Conservation (phyloP, 2,113 vertebrate genomes). For the Diphyllodes magnificus region DNA sequence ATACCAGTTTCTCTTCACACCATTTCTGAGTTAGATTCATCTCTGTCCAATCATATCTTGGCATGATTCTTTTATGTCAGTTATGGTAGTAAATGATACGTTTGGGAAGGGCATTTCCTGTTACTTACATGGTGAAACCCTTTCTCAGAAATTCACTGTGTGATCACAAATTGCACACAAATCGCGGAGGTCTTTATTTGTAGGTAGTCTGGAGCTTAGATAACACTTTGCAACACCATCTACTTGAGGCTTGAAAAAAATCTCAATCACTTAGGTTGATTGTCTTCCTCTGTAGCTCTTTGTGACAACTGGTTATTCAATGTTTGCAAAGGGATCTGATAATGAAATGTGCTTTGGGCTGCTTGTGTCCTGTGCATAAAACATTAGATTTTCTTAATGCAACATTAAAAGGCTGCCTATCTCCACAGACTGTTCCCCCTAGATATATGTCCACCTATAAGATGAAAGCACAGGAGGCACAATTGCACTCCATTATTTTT, state of each 20-base stretch:
- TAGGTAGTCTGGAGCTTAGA: not conserved
- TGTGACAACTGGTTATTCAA: not conserved
- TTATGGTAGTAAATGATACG: not conserved
- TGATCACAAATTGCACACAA: not conserved
- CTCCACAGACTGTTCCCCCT: not conserved
- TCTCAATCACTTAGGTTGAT: not conserved
- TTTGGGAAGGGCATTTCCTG: not conserved
- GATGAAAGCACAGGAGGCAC: not conserved
- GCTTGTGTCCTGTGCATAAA: not conserved
- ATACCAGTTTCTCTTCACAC: not conserved
- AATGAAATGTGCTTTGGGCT: not conserved
- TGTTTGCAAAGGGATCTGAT: not conserved
- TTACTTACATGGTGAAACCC: not conserved
- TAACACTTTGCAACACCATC: not conserved
- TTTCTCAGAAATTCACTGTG: not conserved
- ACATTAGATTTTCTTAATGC: not conserved
- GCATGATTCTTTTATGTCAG: not conserved
- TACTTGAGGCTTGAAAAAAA: not conserved
- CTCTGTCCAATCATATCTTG: not conserved
- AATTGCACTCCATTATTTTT: not conserved
- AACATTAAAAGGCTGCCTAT: not conserved
- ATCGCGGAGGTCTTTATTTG: not conserved
- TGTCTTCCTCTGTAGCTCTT: not conserved
- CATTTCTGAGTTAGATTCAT: not conserved
- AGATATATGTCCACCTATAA: not conserved